A percentile compares a stretch with the other conserved stretches of the same genome.
Conservation (phyloP, 2,113 vertebrate genomes). For the Clarias batrachus region DNA sequence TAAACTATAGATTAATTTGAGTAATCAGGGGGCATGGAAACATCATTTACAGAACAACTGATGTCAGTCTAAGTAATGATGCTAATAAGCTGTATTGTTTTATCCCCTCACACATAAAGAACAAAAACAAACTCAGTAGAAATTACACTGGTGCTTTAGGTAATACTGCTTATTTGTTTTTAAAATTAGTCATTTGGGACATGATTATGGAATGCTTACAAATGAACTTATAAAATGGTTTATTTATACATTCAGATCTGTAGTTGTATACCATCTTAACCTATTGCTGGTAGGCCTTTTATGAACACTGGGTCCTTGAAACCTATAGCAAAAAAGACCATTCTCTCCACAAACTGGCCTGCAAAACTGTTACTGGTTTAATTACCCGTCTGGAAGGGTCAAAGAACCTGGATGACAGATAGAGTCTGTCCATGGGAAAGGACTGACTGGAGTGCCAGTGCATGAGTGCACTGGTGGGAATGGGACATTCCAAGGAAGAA, state of each 20-base stretch:
- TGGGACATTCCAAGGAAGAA: conserved; percentile 34
- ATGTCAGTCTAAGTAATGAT: conserved; percentile 57
- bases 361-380: neutral
- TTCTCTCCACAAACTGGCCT: neutral
- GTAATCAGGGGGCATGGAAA: conserved; percentile 54
- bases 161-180: conserved; percentile 1
- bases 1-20: conserved; percentile 61
- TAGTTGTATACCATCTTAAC: neutral
- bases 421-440: conserved; percentile 24
- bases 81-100: conserved; percentile 61
- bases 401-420: conserved; percentile 23
- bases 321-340: neutral
- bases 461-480: conserved; percentile 41
- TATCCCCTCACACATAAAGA: conserved; percentile 42
- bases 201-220: neutral
- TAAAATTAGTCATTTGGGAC: conserved; percentile 3
- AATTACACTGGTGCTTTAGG: conserved; percentile 14
- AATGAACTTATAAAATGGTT: conserved; percentile 4
- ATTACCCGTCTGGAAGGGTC: neutral
- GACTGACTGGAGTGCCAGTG: conserved; percentile 23
- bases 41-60: conserved; percentile 56
- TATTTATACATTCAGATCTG: conserved; percentile 3
- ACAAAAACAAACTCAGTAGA: conserved; percentile 19
- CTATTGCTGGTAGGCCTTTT: neutral
- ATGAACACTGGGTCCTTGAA: neutral